Conservation (phyloP, 1,140 invertebrate genomes). For the Hylaeus volcanicus region DNA sequence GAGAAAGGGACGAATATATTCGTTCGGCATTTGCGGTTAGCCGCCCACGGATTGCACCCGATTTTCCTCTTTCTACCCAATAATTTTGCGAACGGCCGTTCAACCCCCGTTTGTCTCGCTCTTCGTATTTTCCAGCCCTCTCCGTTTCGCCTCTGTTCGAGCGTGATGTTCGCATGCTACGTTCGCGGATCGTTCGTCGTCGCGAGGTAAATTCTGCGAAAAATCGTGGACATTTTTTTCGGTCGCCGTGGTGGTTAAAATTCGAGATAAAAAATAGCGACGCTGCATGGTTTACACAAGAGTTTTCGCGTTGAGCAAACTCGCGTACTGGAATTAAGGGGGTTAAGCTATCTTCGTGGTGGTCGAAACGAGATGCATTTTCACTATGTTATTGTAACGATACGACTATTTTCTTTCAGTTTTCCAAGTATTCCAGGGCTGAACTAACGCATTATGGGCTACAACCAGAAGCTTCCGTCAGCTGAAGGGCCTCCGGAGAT, state of each 20-base stretch:
- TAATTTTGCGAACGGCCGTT: conserved; percentile 68
- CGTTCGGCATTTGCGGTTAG: conserved; percentile 64
- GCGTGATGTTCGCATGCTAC: background rate
- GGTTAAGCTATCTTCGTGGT: too few relatives aligned
- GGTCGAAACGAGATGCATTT: too few relatives aligned
- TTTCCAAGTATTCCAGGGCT: too few relatives aligned
- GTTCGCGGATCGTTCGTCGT: background rate
- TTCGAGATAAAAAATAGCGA: conserved; percentile 3
- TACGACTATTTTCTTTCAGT: too few relatives aligned
- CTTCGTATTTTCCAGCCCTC: conserved; percentile 16
- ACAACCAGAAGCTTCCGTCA: too few relatives aligned
- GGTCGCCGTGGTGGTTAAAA: background rate
- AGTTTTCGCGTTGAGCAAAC: background rate
- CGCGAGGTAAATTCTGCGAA: conserved; percentile 18
- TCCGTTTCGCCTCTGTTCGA: background rate
- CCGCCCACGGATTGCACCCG: conserved; percentile 63
- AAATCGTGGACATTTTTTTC: conserved; percentile 5
- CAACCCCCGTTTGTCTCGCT: conserved; percentile 49
- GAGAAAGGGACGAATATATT: conserved; percentile 48
- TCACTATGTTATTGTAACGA: too few relatives aligned
- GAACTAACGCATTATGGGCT: too few relatives aligned
- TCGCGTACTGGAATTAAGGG: background rate
- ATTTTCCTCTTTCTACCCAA: conserved; percentile 60
- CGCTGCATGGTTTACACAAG: conserved; percentile 9
- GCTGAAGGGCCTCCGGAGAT: too few relatives aligned